Conservation (phyloP, 2,113 vertebrate genomes). For the Cygnus buccinator region DNA sequence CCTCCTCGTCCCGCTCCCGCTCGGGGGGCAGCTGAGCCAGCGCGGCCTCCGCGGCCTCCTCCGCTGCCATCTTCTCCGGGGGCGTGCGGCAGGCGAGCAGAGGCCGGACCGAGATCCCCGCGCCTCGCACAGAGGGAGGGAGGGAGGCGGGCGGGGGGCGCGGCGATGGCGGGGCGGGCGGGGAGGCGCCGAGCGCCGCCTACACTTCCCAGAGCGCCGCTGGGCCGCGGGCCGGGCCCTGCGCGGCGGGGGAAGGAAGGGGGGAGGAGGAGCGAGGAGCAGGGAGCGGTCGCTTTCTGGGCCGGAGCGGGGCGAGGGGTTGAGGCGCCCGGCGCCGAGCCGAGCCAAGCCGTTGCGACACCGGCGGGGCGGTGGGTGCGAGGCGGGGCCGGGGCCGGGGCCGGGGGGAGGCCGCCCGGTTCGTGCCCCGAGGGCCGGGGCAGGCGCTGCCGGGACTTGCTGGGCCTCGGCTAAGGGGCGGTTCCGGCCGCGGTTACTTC, state of each 20-base stretch:
- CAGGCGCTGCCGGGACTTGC: not conserved
- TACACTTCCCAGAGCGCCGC: not conserved
- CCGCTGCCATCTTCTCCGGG: not conserved
- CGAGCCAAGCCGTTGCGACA: not conserved
- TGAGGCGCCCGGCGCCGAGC: not conserved
- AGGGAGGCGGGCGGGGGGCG: too few species aligned
- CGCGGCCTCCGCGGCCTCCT: not conserved
- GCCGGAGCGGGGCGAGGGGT: rapidly evolving
- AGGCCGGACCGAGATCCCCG: too few species aligned
- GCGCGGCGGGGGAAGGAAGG: not conserved
- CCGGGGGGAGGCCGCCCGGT: too few species aligned
- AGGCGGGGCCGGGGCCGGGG: not conserved
- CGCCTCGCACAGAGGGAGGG: not conserved
- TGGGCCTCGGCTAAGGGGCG: not conserved
- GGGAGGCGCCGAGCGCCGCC: not conserved
- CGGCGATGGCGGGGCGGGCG: not conserved
- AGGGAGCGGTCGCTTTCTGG: not conserved
- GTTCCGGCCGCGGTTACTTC: too few species aligned
- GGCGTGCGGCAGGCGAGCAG: not conserved
- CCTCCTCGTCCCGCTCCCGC: not conserved
- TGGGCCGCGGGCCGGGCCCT: not conserved
- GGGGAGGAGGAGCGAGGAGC: not conserved
- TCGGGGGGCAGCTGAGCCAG: not conserved
- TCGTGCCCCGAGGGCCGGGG: not conserved
- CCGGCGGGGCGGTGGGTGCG: not conserved